Percentiles rank a stretch among this genome's conserved stretches.
Conservation (phyloP, 2,797 vertebrate species). For the Pangasius krempfi region DNA sequence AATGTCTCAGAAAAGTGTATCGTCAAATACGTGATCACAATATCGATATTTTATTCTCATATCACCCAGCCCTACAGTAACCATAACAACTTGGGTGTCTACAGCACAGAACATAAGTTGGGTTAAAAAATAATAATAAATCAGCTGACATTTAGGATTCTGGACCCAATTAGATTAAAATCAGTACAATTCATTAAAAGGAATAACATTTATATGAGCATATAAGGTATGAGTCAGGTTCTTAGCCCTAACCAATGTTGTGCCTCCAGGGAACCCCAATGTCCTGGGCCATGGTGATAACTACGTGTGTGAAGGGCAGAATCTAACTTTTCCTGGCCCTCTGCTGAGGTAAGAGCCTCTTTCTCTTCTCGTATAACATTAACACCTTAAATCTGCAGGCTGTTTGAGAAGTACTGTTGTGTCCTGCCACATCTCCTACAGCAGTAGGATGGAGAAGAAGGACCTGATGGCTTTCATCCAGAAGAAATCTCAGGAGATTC, state of each 20-base stretch:
- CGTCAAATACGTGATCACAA: neutral
- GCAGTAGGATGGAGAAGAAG: neutral
- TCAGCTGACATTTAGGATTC: neutral
- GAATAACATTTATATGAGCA: neutral
- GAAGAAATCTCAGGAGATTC: neutral
- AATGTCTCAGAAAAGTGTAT: neutral
- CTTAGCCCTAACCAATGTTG: neutral
- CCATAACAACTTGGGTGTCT: neutral
- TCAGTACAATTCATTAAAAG: neutral
- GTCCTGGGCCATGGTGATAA: neutral
- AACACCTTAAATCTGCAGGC: neutral
- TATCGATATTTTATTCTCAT: neutral
- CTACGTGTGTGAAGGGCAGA: neutral
- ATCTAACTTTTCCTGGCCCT: neutral
- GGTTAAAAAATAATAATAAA: too few relatives aligned
- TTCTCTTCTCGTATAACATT: neutral
- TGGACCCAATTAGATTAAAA: neutral
- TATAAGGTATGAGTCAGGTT: neutral
- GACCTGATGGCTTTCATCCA: neutral
- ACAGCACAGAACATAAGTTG: neutral
- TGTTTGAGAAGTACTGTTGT: neutral
- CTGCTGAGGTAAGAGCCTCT: neutral
- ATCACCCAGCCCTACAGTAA: neutral
- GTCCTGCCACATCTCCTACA: neutral
- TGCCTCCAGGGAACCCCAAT: neutral